These are phyloP conservation scores for Limanda limanda DNA, from an alignment of 2,113 vertebrate species.

Conservation along the genomic window DNA sequence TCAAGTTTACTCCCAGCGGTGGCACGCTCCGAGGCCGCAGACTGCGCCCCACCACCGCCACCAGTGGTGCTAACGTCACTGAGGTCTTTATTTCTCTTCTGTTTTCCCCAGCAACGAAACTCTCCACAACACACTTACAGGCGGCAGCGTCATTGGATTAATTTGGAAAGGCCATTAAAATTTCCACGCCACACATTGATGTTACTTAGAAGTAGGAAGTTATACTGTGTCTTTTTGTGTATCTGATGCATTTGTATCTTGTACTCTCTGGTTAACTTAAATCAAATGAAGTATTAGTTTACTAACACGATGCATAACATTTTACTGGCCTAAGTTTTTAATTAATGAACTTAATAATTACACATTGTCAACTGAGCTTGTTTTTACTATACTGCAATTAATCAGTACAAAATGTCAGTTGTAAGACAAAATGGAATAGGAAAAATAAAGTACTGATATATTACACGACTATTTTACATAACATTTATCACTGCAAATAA, in stretches of 20 bases:
- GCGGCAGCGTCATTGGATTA: neutral
- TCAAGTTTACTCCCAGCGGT: slow-evolving; percentile 41
- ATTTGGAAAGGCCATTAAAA: neutral
- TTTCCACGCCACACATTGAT: neutral
- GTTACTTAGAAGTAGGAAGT: neutral
- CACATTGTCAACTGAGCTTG: too few species aligned
- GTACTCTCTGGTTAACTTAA: too few species aligned
- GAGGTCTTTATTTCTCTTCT: slow-evolving; percentile 66
- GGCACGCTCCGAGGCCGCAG: slow-evolving; percentile 75
- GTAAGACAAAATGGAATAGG: too few species aligned
- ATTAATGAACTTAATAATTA: too few species aligned
- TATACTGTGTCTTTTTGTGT: too few species aligned
- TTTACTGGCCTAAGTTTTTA: too few species aligned
- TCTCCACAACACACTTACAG: slow-evolving; percentile 1
- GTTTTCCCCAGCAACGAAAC: slow-evolving; percentile 18
- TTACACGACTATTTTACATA: neutral
- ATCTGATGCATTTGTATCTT: too few species aligned
- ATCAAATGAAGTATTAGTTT: too few species aligned
- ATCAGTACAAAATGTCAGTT: too few species aligned
- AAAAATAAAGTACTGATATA: neutral
- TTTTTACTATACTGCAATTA: too few species aligned
- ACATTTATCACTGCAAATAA: neutral
- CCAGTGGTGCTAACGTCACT: slow-evolving; percentile 71
- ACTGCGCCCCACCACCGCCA: slow-evolving; percentile 81
- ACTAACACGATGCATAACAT: too few species aligned